Conservation (phyloP, 2,113 vertebrate genomes). For the Excalfactoria chinensis region DNA sequence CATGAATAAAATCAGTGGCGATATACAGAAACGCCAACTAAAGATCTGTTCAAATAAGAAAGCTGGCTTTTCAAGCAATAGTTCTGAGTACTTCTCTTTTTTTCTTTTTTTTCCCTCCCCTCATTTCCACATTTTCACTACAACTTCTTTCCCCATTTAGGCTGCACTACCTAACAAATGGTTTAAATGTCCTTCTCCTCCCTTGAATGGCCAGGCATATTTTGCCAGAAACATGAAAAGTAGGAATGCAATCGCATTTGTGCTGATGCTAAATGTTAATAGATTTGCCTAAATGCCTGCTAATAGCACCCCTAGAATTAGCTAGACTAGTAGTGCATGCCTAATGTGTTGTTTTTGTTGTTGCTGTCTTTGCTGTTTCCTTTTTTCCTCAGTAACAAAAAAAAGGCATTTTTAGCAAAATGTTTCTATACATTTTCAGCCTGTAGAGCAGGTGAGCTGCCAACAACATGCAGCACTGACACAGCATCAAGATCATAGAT, state of each 20-base stretch:
- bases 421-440: constrained; percentile 25
- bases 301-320: constrained; percentile 81
- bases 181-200: background rate
- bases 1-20: background rate
- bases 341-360: constrained; percentile 76
- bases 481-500: constrained; percentile 72
- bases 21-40: background rate
- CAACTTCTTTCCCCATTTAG: background rate
- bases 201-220: constrained; percentile 54
- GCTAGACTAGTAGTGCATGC: constrained; percentile 77
- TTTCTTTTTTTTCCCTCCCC: no score
- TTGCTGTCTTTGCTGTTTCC: constrained; percentile 71
- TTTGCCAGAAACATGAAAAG: constrained; percentile 72
- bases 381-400: background rate
- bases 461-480: constrained; percentile 48
- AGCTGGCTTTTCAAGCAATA: background rate
- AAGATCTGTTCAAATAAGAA: background rate
- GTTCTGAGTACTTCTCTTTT: background rate
- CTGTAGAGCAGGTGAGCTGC: constrained; percentile 20
- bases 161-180: constrained; percentile 31
- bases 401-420: constrained; percentile 29
- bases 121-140: background rate
- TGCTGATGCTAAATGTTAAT: constrained; percentile 81
- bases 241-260: constrained; percentile 64
- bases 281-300: constrained; percentile 78